Evolutionary conservation across 2,113 vertebrate genomes (phyloP).

Genomic region (Eolophus roseicapilla): DNA sequence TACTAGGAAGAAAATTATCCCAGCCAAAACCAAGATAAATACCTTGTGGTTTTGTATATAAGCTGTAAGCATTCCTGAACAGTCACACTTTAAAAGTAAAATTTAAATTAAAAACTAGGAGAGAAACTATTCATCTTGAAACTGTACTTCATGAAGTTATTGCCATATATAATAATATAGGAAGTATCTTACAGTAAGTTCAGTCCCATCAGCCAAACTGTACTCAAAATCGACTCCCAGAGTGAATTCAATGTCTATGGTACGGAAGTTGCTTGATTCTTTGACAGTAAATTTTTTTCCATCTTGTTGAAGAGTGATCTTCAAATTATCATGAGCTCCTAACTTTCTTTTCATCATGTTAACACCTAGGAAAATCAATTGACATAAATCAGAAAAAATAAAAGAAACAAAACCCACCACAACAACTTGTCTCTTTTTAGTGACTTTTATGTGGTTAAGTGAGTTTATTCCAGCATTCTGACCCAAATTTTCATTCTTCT

Average conservation of each 20-base stretch:
- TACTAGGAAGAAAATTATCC: neutral
- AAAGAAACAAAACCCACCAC: neutral
- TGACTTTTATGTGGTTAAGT: neutral
- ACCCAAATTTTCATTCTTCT: neutral
- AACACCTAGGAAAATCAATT: slow-evolving; percentile 72
- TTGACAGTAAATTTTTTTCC: slow-evolving; percentile 86
- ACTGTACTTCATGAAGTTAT: neutral
- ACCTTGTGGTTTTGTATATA: neutral
- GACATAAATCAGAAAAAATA: neutral
- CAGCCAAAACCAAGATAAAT: neutral
- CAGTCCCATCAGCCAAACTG: slow-evolving; percentile 87
- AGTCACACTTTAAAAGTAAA: neutral
- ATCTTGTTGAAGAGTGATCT: slow-evolving; percentile 82
- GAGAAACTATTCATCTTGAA: neutral
- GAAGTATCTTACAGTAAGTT: slow-evolving; percentile 80
- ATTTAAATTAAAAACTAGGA: neutral
- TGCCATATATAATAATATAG: too few relatives aligned
- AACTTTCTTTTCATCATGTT: slow-evolving; percentile 87
- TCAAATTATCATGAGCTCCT: slow-evolving; percentile 87
- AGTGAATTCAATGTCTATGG: slow-evolving; percentile 82
- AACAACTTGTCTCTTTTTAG: neutral
- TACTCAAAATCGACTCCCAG: slow-evolving; percentile 83
- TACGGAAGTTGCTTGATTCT: slow-evolving; percentile 87
- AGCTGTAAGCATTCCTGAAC: neutral
- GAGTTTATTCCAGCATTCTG: neutral